Conservation (phyloP, 2,113 vertebrate genomes). For the Nipponia nippon region DNA sequence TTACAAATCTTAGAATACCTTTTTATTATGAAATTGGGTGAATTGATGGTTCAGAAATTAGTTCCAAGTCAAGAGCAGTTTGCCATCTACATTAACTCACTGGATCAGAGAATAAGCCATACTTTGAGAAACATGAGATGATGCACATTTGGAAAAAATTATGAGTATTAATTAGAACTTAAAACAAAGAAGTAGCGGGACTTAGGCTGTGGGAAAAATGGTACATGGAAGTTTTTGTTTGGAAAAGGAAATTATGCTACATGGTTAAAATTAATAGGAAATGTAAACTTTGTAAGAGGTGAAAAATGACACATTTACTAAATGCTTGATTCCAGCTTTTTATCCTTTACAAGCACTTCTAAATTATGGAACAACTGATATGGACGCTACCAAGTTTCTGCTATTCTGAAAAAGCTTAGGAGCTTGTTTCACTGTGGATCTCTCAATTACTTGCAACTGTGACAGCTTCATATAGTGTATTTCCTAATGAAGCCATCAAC, state of each 20-base stretch:
- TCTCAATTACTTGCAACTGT: background rate
- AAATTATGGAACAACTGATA: slow-evolving; percentile 5
- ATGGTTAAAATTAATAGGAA: background rate
- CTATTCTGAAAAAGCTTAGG: background rate
- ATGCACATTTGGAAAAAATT: background rate
- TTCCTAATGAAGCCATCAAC: background rate
- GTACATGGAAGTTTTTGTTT: background rate
- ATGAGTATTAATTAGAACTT: background rate
- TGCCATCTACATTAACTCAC: background rate
- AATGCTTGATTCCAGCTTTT: background rate
- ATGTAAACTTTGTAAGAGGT: background rate
- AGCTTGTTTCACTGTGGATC: background rate
- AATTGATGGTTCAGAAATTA: background rate
- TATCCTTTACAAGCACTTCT: background rate
- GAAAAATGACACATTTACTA: background rate
- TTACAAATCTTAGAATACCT: background rate
- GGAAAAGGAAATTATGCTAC: background rate
- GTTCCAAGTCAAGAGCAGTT: background rate
- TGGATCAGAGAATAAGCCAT: background rate
- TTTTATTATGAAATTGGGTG: background rate
- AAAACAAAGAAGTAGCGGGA: background rate
- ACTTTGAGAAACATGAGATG: background rate
- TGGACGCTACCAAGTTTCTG: background rate
- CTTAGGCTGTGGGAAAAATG: background rate
- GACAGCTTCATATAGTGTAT: background rate